Base-by-base conservation (phyloP, 2,888 invertebrate species). In the Petrolisthes manimaculis region DNA sequence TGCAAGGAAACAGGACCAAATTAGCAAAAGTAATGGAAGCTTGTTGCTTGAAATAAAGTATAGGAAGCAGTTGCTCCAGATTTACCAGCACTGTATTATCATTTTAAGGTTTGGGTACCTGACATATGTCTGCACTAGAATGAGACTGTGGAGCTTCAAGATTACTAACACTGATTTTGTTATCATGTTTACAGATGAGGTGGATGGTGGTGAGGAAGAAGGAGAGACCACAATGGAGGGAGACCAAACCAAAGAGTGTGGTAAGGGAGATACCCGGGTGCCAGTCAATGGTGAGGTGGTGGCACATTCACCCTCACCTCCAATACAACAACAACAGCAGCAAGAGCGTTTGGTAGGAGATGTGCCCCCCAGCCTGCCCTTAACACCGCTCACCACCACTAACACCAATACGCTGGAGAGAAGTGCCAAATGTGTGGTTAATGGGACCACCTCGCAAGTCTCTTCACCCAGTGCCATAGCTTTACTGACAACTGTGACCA, bases 211-310 rank as follows among this genome's bases (percentile, higher is more conserved):
- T 55, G 80, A 80, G 24, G 61, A 14, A 21, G 81, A 6, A 12
- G n/a, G 9, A 61, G 81, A 12, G 18, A 21, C 6, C 51, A n/a
- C n/a, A n/a, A 51, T 18, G 56, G 81, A 51, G 51, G n/a, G 18
- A 9, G 77, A 18, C 8, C 51, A 53, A 8, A 53, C 61, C 54
- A 77, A 78, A 51, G 86, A 88, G 71, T 54, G 55, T 69, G 37
- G 5, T 18, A 37, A 4, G 5, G 37, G 54, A 18, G 88, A 84
- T 18, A 71, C 14, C 5, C 67, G 88, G 56, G 84, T 88, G n/a
- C 88, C 88, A 51, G 80, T 74, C n/a, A 88, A 88, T 37, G 88
- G 88, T 6, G 79, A 84, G 56, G 88, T 88, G 61, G 84, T 84
- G 12, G 61, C 55, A 61, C 51, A 69, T 77, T 79, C 6, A 53